phyloP scores from a whole-genome alignment of 2,888 invertebrate genomes.

The Cephonodes hylas region DNA sequence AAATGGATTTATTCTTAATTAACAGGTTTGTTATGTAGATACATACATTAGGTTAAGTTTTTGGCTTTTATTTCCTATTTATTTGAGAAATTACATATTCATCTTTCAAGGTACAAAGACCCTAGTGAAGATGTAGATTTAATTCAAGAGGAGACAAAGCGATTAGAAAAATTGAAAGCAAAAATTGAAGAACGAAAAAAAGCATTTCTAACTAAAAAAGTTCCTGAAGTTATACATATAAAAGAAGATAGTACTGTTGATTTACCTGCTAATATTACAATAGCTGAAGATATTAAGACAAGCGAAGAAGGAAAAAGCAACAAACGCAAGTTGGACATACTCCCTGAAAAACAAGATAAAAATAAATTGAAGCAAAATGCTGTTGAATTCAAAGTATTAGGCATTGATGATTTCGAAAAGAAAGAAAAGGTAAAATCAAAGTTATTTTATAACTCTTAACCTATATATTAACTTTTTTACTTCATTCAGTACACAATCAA shows the following conservation, averaged over 20 bases:
- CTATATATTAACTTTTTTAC: no score
- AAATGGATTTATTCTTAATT: conserved; percentile 86
- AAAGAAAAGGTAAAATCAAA: conserved; percentile 68
- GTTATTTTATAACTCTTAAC: neutral
- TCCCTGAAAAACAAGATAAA: conserved; percentile 16
- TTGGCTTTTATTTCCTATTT: no score
- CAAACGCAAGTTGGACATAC: conserved; percentile 20
- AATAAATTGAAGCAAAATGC: conserved; percentile 29
- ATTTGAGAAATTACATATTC: neutral
- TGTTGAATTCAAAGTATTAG: conserved; percentile 84
- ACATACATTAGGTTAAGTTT: neutral
- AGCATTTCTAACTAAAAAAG: conserved; percentile 45
- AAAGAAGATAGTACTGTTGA: conserved; percentile 16
- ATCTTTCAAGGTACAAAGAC: conserved; percentile 67
- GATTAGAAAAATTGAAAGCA: conserved; percentile 80
- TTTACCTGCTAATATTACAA: conserved; percentile 34
- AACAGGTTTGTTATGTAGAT: conserved; percentile 77
- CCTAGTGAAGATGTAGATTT: conserved; percentile 54
- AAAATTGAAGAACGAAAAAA: conserved; percentile 82
- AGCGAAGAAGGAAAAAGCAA: conserved; percentile 19
- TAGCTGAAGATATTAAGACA: conserved; percentile 34
- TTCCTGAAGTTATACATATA: conserved; percentile 32
- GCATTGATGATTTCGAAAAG: conserved; percentile 82
- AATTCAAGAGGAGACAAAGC: conserved; percentile 74
- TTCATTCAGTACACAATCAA: neutral